Conservation (phyloP, 2,113 vertebrate genomes). For the Pampusana beccarii region DNA sequence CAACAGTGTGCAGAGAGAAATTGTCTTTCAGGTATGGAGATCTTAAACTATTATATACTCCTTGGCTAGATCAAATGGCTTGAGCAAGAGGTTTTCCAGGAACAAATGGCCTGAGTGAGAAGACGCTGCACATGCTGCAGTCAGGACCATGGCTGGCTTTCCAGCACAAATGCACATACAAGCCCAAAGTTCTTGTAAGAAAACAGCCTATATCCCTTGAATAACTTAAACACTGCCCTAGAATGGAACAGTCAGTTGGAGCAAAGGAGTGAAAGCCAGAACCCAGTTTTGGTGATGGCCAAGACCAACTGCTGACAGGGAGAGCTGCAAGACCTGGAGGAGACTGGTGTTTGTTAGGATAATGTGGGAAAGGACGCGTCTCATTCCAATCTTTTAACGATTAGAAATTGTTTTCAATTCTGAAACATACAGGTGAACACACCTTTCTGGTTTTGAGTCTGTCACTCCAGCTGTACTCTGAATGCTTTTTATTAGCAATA, state of each 20-base stretch:
- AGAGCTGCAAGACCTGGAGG: not conserved
- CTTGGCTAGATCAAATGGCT: not conserved
- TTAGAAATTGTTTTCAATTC: not conserved
- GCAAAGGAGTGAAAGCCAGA: not conserved
- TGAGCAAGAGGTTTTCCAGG: not conserved
- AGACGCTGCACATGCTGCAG: not conserved
- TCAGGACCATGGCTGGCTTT: not conserved
- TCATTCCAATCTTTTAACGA: not conserved
- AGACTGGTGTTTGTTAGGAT: not conserved
- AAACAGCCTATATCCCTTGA: not conserved
- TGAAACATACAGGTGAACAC: not conserved
- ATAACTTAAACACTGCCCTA: not conserved
- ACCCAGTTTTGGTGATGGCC: not conserved
- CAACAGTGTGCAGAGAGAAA: not conserved
- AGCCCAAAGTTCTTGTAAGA: not conserved
- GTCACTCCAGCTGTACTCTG: not conserved
- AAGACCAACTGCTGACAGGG: not conserved
- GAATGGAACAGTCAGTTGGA: not conserved
- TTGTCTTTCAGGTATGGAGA: not conserved
- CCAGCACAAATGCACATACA: not conserved
- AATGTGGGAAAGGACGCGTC: not conserved
- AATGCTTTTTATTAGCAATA: not conserved
- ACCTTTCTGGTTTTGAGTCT: not conserved
- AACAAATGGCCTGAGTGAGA: not conserved
- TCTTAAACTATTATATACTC: not conserved